Evolutionary conservation across 2,113 vertebrate species (phyloP).

Genomic region (Fregata magnificens): DNA sequence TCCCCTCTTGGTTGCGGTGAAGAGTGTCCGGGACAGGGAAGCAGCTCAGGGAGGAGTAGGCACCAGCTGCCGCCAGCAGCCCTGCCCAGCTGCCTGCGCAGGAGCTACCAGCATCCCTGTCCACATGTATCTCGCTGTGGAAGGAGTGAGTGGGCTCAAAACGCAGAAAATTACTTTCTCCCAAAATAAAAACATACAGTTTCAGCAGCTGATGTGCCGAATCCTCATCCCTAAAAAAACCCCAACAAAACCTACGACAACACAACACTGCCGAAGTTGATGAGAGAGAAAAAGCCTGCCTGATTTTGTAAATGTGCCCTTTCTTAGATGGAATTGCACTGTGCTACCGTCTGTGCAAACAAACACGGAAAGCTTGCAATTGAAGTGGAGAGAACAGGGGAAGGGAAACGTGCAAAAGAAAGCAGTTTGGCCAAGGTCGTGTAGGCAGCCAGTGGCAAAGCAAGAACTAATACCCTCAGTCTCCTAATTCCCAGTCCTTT

Average conservation of each 20-base stretch:
- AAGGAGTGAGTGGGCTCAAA: background rate
- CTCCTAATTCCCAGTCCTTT: constrained; percentile 15
- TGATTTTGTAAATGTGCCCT: background rate
- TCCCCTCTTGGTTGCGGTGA: accelerated
- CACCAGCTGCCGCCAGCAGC: accelerated
- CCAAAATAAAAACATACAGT: background rate
- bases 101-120: background rate
- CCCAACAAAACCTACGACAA: background rate
- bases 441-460: background rate
- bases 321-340: background rate
- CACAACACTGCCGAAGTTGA: background rate
- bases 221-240: background rate
- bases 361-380: background rate
- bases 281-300: background rate
- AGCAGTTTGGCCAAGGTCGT: background rate
- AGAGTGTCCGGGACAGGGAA: background rate
- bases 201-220: background rate
- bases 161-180: background rate
- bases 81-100: background rate
- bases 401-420: background rate
- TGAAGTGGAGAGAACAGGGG: background rate
- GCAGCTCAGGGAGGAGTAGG: background rate
- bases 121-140: accelerated
- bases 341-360: background rate
- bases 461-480: background rate